Evolutionary conservation across 2,888 invertebrate genomes (phyloP).

Genomic region (Drosophila emarginata): DNA sequence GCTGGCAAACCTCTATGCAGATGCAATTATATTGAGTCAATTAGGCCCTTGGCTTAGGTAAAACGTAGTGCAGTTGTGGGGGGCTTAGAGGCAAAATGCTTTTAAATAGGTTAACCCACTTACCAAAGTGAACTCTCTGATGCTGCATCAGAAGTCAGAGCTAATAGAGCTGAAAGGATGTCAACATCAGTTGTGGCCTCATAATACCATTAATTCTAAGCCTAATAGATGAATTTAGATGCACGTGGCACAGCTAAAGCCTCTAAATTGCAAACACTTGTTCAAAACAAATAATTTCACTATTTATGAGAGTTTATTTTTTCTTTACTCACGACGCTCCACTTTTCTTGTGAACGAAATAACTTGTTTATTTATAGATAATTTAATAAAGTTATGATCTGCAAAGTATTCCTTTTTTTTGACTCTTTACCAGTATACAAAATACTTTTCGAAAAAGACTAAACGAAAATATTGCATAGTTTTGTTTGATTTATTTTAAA

Average conservation of each 20-base stretch:
- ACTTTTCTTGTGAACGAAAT: no score
- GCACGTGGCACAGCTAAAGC: no score
- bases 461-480: no score
- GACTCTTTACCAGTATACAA: no score
- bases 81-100: neutral
- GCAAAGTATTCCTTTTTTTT: no score
- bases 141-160: neutral
- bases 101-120: conserved; percentile 8
- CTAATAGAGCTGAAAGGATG: neutral
- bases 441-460: no score
- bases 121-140: neutral
- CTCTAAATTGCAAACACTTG: neutral
- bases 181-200: conserved; percentile 3
- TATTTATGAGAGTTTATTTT: no score
- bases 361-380: no score
- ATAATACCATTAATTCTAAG: neutral
- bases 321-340: no score
- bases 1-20: conserved; percentile 49
- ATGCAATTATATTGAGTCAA: conserved; percentile 71
- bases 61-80: neutral
- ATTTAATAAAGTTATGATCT: no score
- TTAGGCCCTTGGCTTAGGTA: conserved; percentile 46
- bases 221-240: neutral
- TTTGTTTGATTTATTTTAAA: no score
- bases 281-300: no score